A percentile compares a stretch with the other conserved stretches of the same genome.
phyloP scores from a whole-genome alignment of 2,888 invertebrate species.

The Girardia tigrina region DNA sequence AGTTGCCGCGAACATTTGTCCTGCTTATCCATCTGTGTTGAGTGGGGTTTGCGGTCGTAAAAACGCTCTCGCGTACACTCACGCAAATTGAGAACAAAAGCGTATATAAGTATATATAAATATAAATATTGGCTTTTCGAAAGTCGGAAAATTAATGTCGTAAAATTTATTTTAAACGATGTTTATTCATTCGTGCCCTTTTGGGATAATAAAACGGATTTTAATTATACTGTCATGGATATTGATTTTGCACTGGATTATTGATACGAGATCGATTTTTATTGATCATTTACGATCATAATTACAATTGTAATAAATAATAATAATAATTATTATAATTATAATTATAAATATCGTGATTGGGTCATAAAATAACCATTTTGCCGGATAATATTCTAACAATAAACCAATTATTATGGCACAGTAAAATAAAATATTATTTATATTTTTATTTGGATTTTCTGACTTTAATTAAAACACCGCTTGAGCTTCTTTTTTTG shows the following conservation, averaged over 20 bases:
- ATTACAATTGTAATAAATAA: slow-evolving; percentile 6
- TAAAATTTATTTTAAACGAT: slow-evolving; percentile 12
- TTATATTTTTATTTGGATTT: no score
- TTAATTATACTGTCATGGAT: slow-evolving; percentile 20
- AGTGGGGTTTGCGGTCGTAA: neutral
- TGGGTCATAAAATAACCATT: slow-evolving; percentile 4
- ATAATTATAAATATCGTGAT: neutral
- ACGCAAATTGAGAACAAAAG: slow-evolving; percentile 3
- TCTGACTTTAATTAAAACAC: no score
- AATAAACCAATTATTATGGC: slow-evolving; percentile 14
- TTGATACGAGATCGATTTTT: slow-evolving; percentile 7
- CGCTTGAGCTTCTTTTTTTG: no score
- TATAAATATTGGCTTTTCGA: no score
- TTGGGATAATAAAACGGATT: neutral
- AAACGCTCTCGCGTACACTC: neutral
- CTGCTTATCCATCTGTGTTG: slow-evolving; percentile 15
- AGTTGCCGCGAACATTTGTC: neutral
- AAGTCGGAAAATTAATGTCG: slow-evolving; percentile 18
- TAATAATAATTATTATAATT: no score
- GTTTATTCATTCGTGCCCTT: neutral
- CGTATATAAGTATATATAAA: neutral
- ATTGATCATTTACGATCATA: neutral
- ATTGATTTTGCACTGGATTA: slow-evolving; percentile 23
- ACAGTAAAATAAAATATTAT: slow-evolving; percentile 6
- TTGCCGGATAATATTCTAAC: neutral